Evolutionary conservation across 2,113 vertebrate genomes (phyloP).

Genomic region (Nothobranchius kuhntae): DNA sequence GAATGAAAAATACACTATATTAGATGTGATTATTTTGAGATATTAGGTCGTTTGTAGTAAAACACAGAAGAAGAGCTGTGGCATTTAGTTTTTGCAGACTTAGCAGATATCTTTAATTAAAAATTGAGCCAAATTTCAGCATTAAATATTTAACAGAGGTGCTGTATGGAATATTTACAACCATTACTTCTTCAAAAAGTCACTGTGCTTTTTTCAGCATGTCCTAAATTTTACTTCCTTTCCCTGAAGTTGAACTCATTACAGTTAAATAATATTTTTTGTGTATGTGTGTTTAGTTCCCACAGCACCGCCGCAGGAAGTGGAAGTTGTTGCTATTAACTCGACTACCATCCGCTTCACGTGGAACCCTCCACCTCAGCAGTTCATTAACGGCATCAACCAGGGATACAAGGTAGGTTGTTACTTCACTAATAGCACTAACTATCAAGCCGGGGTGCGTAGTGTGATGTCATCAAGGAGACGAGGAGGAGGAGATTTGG

Average conservation of each 20-base stretch:
- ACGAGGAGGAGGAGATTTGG: too few relatives aligned
- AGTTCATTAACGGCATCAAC: conserved; percentile 97
- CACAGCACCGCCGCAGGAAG: conserved; percentile 91
- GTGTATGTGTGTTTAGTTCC: conserved; percentile 82
- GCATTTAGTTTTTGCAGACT: conserved; percentile 55
- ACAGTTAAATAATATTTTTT: conserved; percentile 22
- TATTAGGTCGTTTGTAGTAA: conserved; percentile 37
- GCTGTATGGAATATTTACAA: conserved; percentile 15
- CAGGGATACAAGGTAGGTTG: conserved; percentile 93
- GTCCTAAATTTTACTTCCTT: neutral
- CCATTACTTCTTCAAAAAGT: conserved; percentile 14
- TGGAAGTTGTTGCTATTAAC: conserved; percentile 86
- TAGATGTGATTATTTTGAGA: conserved; percentile 30
- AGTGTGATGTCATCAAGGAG: too few relatives aligned
- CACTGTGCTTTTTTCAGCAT: neutral
- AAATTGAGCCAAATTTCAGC: conserved; percentile 27
- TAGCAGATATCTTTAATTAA: conserved; percentile 43
- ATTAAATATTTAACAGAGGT: conserved; percentile 34
- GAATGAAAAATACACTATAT: conserved; percentile 33
- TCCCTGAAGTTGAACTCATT: conserved; percentile 1
- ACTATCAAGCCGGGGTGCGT: too few relatives aligned
- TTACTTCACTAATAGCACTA: neutral
- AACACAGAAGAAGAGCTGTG: conserved; percentile 24
- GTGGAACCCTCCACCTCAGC: conserved; percentile 93
- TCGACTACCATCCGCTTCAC: conserved; percentile 90